Percentiles rank a stretch among this genome's conserved stretches.
Conservation (phyloP, 2,797 vertebrate genomes). For the Spea hammondii region DNA sequence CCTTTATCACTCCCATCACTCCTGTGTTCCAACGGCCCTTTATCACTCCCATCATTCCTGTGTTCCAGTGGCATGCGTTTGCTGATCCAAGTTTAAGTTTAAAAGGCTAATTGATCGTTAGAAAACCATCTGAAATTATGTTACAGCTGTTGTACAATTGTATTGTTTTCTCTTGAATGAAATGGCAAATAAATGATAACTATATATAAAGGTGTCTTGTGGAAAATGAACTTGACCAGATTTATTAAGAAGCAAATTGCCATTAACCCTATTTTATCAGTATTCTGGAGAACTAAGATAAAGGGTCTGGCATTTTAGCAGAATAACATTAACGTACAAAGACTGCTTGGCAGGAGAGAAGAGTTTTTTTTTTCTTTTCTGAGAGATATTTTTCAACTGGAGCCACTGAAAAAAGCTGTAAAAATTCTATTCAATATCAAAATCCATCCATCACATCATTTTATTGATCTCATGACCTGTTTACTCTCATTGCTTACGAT, state of each 20-base stretch:
- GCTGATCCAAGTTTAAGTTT: too few relatives aligned
- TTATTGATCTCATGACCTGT: slow-evolving; percentile 56
- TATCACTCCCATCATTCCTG: too few relatives aligned
- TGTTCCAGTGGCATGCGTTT: too few relatives aligned
- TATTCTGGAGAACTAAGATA: slow-evolving; percentile 11
- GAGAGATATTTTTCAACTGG: neutral
- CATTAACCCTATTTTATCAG: slow-evolving; percentile 21
- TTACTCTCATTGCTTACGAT: slow-evolving; percentile 32
- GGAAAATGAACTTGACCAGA: slow-evolving; percentile 29
- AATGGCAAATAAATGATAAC: slow-evolving; percentile 6
- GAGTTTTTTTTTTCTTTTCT: neutral
- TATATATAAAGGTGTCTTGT: slow-evolving; percentile 9
- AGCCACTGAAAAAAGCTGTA: neutral
- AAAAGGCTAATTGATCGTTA: too few relatives aligned
- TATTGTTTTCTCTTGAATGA: neutral
- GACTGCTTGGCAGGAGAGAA: neutral
- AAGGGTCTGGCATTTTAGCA: neutral
- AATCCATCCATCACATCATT: slow-evolving; percentile 27
- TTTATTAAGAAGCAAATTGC: slow-evolving; percentile 10
- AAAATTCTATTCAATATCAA: slow-evolving; percentile 44
- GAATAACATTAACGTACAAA: slow-evolving; percentile 22
- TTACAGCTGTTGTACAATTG: too few relatives aligned
- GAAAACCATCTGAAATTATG: too few relatives aligned
- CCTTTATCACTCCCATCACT: too few relatives aligned
- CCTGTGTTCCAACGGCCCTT: too few relatives aligned